Conservation (phyloP, 2,113 vertebrate genomes). For the Thymallus thymallus region DNA sequence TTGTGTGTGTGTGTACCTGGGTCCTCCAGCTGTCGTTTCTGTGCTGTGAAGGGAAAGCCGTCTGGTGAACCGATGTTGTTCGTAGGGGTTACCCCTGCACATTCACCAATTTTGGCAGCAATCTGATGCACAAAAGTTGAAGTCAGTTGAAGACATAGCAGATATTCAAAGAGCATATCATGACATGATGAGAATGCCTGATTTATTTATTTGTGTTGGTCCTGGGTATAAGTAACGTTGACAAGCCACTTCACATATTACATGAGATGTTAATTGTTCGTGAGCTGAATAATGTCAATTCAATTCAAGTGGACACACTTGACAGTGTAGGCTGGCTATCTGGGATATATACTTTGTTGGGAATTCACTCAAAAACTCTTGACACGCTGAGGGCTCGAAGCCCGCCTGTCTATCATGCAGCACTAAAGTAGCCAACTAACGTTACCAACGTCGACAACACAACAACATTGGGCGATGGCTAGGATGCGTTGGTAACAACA, state of each 20-base stretch:
- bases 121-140: constrained; percentile 69
- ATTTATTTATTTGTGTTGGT: neutral
- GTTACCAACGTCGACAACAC: too few species aligned
- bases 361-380: neutral
- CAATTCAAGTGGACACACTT: neutral
- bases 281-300: neutral
- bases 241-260: neutral
- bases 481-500: too few species aligned
- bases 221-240: neutral
- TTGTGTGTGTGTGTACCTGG: constrained; percentile 73
- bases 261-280: neutral
- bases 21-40: constrained; percentile 85
- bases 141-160: neutral
- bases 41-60: constrained; percentile 79
- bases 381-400: neutral
- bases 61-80: constrained; percentile 78
- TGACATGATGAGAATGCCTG: too few species aligned
- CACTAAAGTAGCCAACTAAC: too few species aligned
- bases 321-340: neutral
- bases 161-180: neutral
- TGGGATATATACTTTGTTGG: neutral
- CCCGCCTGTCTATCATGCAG: neutral
- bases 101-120: constrained; percentile 87
- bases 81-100: constrained; percentile 73
- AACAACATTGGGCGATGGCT: too few species aligned